Evolutionary conservation across 1,140 invertebrate species (phyloP).

Genomic region (Drosophila mayri): DNA sequence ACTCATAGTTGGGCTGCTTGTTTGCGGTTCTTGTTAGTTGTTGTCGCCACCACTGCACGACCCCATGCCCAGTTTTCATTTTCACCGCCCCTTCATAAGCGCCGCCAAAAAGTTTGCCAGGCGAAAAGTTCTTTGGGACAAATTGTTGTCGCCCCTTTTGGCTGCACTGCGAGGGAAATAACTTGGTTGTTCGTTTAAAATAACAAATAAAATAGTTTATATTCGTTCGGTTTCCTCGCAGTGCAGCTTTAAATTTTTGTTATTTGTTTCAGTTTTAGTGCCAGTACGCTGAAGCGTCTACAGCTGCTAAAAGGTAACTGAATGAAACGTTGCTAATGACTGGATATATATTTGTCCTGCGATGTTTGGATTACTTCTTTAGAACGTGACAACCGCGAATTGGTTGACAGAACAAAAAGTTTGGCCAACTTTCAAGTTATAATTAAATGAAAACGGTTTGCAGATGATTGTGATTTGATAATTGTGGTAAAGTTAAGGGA

Average conservation of each 20-base stretch:
- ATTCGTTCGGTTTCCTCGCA: not conserved
- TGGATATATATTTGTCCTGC: conserved; percentile 60
- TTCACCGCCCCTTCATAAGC: not conserved
- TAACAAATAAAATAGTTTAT: not conserved
- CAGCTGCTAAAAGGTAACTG: conserved; percentile 46
- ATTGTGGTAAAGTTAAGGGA: not conserved
- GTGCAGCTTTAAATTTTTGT: conserved; percentile 27
- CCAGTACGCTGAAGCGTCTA: conserved; percentile 22
- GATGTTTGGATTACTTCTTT: conserved; percentile 29
- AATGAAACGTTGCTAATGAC: conserved; percentile 57
- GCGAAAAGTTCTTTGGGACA: conserved; percentile 49
- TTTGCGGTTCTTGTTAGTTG: conserved; percentile 55
- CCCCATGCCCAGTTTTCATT: not conserved
- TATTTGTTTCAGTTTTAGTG: conserved; percentile 33
- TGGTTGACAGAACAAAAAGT: conserved; percentile 26
- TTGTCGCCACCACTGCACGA: conserved; percentile 1
- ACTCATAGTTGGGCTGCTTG: conserved; percentile 51
- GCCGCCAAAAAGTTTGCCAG: conserved; percentile 32
- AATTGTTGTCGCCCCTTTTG: conserved; percentile 29
- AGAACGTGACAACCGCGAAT: conserved; percentile 43
- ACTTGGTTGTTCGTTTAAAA: not conserved
- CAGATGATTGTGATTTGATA: conserved; percentile 44
- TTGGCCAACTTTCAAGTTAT: conserved; percentile 35
- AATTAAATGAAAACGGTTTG: conserved; percentile 47
- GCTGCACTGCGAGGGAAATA: not conserved